Percentiles rank a stretch among this genome's conserved stretches.
These are phyloP conservation scores for Theristus sp. DNA, from an alignment of 2,888 invertebrate species.

Conservation along the genomic window DNA sequence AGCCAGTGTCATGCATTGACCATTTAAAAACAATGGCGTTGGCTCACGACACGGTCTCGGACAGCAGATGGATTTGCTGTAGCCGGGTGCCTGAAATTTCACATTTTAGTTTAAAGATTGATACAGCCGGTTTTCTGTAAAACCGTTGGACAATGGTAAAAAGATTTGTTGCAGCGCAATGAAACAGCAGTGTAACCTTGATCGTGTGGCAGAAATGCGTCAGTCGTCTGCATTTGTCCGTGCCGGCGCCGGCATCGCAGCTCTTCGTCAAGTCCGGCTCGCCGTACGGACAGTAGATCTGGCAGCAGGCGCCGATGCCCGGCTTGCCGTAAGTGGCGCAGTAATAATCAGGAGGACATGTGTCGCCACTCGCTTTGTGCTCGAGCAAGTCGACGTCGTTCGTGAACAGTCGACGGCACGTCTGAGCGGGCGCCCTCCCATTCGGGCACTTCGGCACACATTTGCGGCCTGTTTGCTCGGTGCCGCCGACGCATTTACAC, in stretches of 20 bases:
- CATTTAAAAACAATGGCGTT: slow-evolving; percentile 6
- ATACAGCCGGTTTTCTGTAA: too few species aligned
- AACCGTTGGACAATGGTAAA: too few species aligned
- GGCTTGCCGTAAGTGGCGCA: slow-evolving; percentile 29
- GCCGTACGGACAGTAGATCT: slow-evolving; percentile 27
- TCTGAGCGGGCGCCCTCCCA: slow-evolving; percentile 22
- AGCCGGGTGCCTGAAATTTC: slow-evolving; percentile 9
- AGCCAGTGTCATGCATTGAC: slow-evolving; percentile 24
- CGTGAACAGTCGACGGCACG: slow-evolving; percentile 25
- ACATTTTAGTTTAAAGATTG: too few species aligned
- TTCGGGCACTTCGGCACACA: slow-evolving; percentile 23
- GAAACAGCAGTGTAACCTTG: too few species aligned
- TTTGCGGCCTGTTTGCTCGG: slow-evolving; percentile 11
- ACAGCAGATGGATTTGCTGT: slow-evolving; percentile 26
- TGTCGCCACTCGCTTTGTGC: slow-evolving; percentile 18
- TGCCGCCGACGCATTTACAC: slow-evolving; percentile 26
- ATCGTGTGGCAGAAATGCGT: slow-evolving; percentile 28
- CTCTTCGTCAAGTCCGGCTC: slow-evolving; percentile 17
- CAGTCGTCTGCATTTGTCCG: slow-evolving; percentile 19
- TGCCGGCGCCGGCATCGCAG: slow-evolving; percentile 3
- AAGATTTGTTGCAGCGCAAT: too few species aligned
- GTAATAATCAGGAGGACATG: slow-evolving; percentile 15
- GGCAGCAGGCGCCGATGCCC: slow-evolving; percentile 28
- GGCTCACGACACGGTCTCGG: slow-evolving; percentile 20
- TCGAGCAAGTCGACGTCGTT: slow-evolving; percentile 27